Conservation (phyloP, 2,797 vertebrate species). For the Gallinago nigripennis region DNA sequence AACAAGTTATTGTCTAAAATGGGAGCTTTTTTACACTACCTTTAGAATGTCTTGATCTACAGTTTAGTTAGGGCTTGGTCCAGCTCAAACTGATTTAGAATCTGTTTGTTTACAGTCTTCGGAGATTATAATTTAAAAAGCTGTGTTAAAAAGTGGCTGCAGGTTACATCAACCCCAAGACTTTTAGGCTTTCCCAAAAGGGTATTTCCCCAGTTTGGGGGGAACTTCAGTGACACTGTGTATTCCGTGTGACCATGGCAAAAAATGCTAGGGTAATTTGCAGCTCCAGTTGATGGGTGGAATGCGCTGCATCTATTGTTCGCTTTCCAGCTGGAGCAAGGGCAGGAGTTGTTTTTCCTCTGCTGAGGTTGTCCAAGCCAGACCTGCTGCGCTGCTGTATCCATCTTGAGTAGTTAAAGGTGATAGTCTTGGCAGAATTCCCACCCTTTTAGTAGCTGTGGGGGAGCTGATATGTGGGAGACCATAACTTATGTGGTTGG, state of each 20-base stretch:
- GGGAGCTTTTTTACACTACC: not conserved
- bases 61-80: not conserved
- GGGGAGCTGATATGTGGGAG: not conserved
- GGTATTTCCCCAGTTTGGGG: not conserved
- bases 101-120: not conserved
- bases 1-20: not conserved
- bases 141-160: not conserved
- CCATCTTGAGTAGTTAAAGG: not conserved
- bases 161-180: not conserved
- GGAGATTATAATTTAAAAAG: not conserved
- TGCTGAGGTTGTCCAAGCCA: not conserved
- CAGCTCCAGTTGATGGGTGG: constrained; percentile 47
- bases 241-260: not conserved
- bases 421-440: not conserved
- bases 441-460: not conserved
- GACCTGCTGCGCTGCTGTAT: not conserved
- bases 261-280: constrained; percentile 52
- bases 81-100: not conserved
- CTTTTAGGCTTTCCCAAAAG: not conserved
- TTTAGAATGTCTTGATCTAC: not conserved
- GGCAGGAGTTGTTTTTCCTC: constrained; percentile 52
- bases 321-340: constrained; percentile 39
- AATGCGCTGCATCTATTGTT: constrained; percentile 59
- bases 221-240: not conserved
- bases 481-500: not conserved